phyloP scores from a whole-genome alignment of 2,888 invertebrate genomes.

The Phalangium opilio region DNA sequence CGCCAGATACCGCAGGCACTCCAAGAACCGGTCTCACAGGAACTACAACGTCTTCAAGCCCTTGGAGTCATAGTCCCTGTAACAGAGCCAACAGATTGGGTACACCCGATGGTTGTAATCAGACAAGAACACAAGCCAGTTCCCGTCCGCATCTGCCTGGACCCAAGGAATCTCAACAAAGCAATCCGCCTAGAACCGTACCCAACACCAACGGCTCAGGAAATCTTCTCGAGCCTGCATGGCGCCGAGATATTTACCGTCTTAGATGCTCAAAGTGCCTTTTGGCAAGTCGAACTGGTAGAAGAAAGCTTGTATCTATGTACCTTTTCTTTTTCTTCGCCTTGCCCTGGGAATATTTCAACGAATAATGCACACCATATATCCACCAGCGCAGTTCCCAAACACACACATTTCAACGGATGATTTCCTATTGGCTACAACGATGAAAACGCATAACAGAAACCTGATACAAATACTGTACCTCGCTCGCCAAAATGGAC shows the following conservation, averaged over 20 bases:
- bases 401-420: slow-evolving; percentile 4
- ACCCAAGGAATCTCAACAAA: slow-evolving; percentile 25
- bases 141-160: slow-evolving; percentile 25
- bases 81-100: not conserved
- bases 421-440: not conserved
- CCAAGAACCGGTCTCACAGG: not conserved
- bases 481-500: slow-evolving; percentile 1
- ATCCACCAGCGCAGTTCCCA: not conserved
- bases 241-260: slow-evolving; percentile 22
- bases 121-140: slow-evolving; percentile 20
- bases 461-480: slow-evolving; percentile 3
- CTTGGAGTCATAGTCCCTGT: slow-evolving; percentile 4
- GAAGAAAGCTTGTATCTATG: slow-evolving; percentile 24
- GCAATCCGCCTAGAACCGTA: slow-evolving; percentile 23
- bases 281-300: slow-evolving; percentile 28
- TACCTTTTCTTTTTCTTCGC: slow-evolving; percentile 25
- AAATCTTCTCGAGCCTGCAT: slow-evolving; percentile 23
- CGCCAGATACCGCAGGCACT: slow-evolving; percentile 5
- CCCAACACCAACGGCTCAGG: slow-evolving; percentile 24
- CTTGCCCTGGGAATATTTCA: slow-evolving; percentile 27
- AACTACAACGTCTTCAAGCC: slow-evolving; percentile 1
- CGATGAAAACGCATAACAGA: not conserved
- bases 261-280: slow-evolving; percentile 26
- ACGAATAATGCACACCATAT: slow-evolving; percentile 9
- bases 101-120: slow-evolving; percentile 24